Base-by-base conservation (phyloP, 2,113 vertebrate genomes). In the Urocolius indicus region DNA sequence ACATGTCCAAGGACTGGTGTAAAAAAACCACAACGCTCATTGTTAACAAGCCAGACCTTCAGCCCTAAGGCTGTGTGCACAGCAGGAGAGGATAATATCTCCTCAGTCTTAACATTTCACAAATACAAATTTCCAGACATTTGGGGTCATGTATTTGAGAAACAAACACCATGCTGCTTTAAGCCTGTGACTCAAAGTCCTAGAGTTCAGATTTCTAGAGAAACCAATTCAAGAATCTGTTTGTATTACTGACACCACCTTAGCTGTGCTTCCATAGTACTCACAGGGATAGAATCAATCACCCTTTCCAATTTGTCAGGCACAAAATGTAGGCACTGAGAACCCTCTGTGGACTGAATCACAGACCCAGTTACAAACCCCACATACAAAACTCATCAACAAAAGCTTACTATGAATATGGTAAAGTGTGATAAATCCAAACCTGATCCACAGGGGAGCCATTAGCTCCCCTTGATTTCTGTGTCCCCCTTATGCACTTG, bases 401-500 rank as follows among this genome's bases (percentile, higher is more conserved):
- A 84, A 84, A 73, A 84, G 54, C 45, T 68, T 49, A 83, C 59
- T n/a, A 59, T 10, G 32, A 73, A 68, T 15, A 16, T 0, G 0
- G 32, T 29, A 11, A 75, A n/a, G 32, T 51, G 13, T 41, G 58
- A 84, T 59, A 82, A 88, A 92, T 45, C 23, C 66, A 73, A 38
- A 90, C 14, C 51, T 77, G 51, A 89, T 62, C n/a, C 18, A 88
- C 20, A 11, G 20, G 22, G 43, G 26, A 71, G 29, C 7, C 17
- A 43, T 22, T 16, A 74, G 24, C 61, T 55, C 21, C 30, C 13
- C 29, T 32, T 19, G 58, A 75, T 67, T 91, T 82, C 54, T 36
- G 34, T 48, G 41, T 6, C 3, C 19, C 46, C n/a, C 12, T 43
- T 43, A 32, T 0, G 1, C 15, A 30, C 24, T 30, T 30, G 4